Evolutionary conservation across 2,888 invertebrate species (phyloP), one percentile per base, ranked within the genome.

Genomic region (Therioaphis trifolii): DNA sequence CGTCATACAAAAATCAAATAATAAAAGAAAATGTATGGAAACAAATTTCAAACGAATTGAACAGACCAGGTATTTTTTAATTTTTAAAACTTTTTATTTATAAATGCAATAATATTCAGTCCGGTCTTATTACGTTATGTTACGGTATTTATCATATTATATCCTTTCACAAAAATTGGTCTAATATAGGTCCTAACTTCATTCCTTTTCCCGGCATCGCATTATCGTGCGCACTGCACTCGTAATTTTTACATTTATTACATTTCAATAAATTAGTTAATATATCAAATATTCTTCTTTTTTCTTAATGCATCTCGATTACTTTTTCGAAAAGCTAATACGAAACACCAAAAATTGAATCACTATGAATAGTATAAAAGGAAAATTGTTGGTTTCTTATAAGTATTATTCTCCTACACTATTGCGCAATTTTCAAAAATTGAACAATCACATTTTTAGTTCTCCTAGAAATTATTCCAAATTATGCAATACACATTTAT

Each of bases 141-240:
- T n/a, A n/a, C n/a, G n/a, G n/a, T n/a, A n/a, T n/a, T n/a, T n/a
- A n/a, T n/a, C n/a, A n/a, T n/a, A n/a, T n/a, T n/a, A n/a, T n/a
- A n/a, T n/a, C n/a, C n/a, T n/a, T n/a, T n/a, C n/a, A n/a, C n/a
- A n/a, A n/a, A n/a, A n/a, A n/a, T n/a, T n/a, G n/a, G n/a, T n/a
- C n/a, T n/a, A n/a, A n/a, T n/a, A n/a, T n/a, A n/a, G n/a, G n/a
- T 72, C 29, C 72, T 72, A 72, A 72, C 72, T 52, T 72, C 52
- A 52, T 4, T 29, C 27, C 14, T 21, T 14, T 21, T 29, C 14
- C 72, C 72, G 72, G 72, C 72, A 74, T 21, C 15, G 14, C 9
- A 43, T 7, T 55, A 74, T 55, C 52, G 12, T 55, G 15, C 14
- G n/a, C 1, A 4, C 21, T n/a, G 72, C 15, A 1, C 29, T 49